Conservation (phyloP, 2,797 vertebrate genomes). For the Poeciliopsis gracilis region DNA sequence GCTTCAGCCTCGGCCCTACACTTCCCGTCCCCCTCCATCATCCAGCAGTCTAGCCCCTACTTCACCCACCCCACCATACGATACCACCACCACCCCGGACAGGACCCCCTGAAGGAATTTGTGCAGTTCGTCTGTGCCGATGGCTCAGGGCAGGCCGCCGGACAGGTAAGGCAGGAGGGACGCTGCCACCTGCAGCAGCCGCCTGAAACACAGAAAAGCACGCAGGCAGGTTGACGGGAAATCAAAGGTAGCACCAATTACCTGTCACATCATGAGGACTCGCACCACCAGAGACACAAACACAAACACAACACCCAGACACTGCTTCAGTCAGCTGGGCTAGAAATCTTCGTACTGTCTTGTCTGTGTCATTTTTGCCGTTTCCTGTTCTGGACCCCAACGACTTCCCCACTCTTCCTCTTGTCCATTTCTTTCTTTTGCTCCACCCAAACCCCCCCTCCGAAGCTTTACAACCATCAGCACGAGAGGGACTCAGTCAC, state of each 20-base stretch:
- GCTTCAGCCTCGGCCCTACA: constrained; percentile 93
- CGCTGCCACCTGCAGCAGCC: not conserved
- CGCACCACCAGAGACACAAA: constrained; percentile 18
- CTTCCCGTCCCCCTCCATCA: constrained; percentile 95
- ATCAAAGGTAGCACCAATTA: not conserved
- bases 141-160: constrained; percentile 89
- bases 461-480: constrained; percentile 72
- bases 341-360: constrained; percentile 68
- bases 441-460: constrained; percentile 77
- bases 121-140: constrained; percentile 98
- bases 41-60: constrained; percentile 96
- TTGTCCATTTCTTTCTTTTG: constrained; percentile 51
- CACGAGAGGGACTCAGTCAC: constrained; percentile 70
- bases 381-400: constrained; percentile 71
- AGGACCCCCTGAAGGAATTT: constrained; percentile 98
- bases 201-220: not conserved
- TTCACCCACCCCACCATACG: constrained; percentile 98
- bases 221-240: not conserved
- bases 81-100: constrained; percentile 93
- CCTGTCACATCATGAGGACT: not conserved
- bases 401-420: constrained; percentile 25
- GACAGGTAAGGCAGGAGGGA: constrained; percentile 84
- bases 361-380: constrained; percentile 72
- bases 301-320: constrained; percentile 28
- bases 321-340: constrained; percentile 40